Evolutionary conservation across 2,113 vertebrate species (phyloP).

Genomic region (Alaudala cheleensis): DNA sequence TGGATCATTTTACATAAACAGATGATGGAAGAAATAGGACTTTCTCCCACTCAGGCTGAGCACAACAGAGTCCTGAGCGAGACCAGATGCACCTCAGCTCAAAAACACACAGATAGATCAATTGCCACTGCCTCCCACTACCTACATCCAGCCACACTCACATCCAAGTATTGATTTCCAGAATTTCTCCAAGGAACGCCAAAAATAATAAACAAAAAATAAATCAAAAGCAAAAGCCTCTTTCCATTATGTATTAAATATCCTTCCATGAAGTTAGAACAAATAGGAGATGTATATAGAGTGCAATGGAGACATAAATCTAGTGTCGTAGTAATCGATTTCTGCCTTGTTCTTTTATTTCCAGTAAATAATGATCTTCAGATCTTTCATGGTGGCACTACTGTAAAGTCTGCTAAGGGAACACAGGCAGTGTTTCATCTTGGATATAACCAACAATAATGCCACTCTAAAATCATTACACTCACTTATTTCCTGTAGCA

Average conservation of each 20-base stretch:
- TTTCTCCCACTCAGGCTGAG: background rate
- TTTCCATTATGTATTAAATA: constrained; percentile 81
- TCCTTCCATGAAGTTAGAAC: constrained; percentile 78
- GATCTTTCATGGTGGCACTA: constrained; percentile 71
- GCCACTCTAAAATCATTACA: constrained; percentile 54
- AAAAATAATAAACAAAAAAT: constrained; percentile 81
- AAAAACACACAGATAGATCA: constrained; percentile 26
- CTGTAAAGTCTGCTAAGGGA: constrained; percentile 60
- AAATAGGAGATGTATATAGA: constrained; percentile 79
- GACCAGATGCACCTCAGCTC: background rate
- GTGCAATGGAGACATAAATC: constrained; percentile 78
- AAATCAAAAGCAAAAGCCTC: constrained; percentile 75
- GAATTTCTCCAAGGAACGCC: constrained; percentile 73
- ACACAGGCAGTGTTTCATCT: constrained; percentile 47
- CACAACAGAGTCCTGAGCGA: background rate
- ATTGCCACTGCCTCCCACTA: background rate
- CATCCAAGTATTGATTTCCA: constrained; percentile 72
- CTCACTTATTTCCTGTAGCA: constrained; percentile 39
- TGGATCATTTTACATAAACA: background rate
- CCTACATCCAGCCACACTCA: constrained; percentile 14
- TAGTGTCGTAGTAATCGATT: constrained; percentile 75
- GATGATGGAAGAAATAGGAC: background rate
- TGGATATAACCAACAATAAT: constrained; percentile 23
- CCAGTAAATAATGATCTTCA: constrained; percentile 81
- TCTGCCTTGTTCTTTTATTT: constrained; percentile 81